These are phyloP conservation scores for Limnothrissa miodon DNA, from an alignment of 2,113 vertebrate species.

Conservation along the genomic window DNA sequence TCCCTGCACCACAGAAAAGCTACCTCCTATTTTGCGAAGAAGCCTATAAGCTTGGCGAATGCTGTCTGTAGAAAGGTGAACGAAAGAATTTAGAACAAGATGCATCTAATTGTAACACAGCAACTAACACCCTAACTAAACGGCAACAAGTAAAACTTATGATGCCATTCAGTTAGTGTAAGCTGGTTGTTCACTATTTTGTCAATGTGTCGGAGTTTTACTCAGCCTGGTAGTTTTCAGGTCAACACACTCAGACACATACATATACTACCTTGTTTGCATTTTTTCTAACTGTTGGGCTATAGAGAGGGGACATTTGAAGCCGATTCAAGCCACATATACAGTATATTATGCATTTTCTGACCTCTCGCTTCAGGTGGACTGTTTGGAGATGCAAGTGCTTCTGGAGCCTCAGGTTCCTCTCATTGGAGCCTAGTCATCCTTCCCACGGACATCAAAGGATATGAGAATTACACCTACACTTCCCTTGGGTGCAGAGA, in stretches of 20 bases:
- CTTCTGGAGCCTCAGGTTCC: neutral
- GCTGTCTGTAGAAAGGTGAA: too few relatives aligned
- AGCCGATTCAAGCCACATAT: neutral
- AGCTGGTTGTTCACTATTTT: too few relatives aligned
- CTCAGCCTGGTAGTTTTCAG: neutral
- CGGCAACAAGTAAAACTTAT: too few relatives aligned
- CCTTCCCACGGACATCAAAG: neutral
- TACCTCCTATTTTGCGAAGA: neutral
- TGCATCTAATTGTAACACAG: too few relatives aligned
- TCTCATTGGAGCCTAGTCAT: neutral
- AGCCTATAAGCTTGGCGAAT: neutral
- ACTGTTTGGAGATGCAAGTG: neutral
- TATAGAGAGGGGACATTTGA: neutral
- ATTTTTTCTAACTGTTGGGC: too few relatives aligned
- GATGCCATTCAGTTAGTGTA: too few relatives aligned
- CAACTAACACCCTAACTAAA: too few relatives aligned
- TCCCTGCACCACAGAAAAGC: neutral
- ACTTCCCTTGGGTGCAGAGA: neutral
- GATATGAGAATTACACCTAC: neutral
- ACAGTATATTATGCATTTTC: neutral
- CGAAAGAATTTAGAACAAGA: too few relatives aligned
- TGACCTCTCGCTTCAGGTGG: neutral
- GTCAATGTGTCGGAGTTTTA: neutral
- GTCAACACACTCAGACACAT: neutral
- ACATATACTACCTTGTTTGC: too few relatives aligned